Evolutionary conservation across 2,888 invertebrate genomes (phyloP).

Genomic region (Mythimna vitellina): DNA sequence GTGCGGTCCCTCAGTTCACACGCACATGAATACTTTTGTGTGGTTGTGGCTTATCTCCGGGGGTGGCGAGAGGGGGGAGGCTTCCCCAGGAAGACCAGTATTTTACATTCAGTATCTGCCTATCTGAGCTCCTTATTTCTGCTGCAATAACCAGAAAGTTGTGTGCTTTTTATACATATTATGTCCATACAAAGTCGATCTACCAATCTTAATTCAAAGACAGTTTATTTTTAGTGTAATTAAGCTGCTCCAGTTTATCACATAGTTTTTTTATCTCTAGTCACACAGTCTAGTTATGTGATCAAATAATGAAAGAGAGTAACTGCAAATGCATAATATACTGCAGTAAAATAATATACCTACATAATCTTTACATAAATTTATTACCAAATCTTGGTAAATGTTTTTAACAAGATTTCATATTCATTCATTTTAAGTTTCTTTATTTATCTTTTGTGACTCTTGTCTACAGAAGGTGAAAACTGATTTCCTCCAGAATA

Average conservation of each 20-base stretch:
- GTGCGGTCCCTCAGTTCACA: no score
- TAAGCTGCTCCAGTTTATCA: not conserved
- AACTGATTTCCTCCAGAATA: not conserved
- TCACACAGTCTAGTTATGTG: no score
- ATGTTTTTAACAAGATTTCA: conserved; percentile 2
- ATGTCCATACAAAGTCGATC: not conserved
- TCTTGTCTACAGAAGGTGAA: not conserved
- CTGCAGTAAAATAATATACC: not conserved
- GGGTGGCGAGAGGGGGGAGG: no score
- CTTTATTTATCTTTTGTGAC: not conserved
- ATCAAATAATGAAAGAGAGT: not conserved
- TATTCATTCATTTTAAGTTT: no score
- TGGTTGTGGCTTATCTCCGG: no score
- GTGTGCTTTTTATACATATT: no score
- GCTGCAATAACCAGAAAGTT: not conserved
- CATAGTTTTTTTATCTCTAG: not conserved
- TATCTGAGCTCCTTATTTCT: not conserved
- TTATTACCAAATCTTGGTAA: not conserved
- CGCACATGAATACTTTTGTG: no score
- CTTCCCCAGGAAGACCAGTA: not conserved
- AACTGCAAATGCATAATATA: not conserved
- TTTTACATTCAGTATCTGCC: not conserved
- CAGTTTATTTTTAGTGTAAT: not conserved
- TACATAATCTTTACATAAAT: not conserved
- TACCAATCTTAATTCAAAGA: not conserved